Evolutionary conservation across 1,140 invertebrate species (phyloP).

Genomic region (Bombus waltoni): DNA sequence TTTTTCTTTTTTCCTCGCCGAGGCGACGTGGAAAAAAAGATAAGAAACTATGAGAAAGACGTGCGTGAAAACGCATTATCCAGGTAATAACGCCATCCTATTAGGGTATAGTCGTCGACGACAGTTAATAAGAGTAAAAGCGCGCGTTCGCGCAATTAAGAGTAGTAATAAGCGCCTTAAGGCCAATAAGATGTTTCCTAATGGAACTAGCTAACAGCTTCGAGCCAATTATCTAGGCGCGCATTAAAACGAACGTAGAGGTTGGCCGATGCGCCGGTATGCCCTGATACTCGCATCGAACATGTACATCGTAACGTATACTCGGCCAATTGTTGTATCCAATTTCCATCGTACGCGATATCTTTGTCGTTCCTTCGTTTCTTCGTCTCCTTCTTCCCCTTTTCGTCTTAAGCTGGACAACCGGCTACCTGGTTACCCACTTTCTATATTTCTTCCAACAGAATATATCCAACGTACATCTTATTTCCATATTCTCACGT

Average conservation of each 20-base stretch:
- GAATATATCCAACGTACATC: too few species aligned
- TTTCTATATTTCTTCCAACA: too few species aligned
- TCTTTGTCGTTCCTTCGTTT: neutral
- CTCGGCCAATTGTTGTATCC: constrained; percentile 48
- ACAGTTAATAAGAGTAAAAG: constrained; percentile 73
- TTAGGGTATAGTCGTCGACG: constrained; percentile 65
- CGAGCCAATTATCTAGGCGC: constrained; percentile 65
- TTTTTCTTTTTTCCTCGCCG: neutral
- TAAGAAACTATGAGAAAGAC: constrained; percentile 48
- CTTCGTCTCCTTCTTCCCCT: neutral
- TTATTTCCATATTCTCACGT: too few species aligned
- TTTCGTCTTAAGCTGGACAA: too few species aligned
- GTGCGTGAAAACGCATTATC: constrained; percentile 69
- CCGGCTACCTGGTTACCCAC: neutral
- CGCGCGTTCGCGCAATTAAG: constrained; percentile 68
- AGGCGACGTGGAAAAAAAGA: neutral
- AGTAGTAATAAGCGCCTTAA: constrained; percentile 71
- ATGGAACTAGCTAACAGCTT: constrained; percentile 68
- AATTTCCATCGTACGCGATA: constrained; percentile 9
- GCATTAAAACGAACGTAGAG: constrained; percentile 65
- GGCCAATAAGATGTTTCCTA: constrained; percentile 73
- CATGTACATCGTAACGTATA: neutral
- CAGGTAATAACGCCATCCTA: constrained; percentile 62
- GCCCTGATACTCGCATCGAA: constrained; percentile 34
- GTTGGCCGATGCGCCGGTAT: constrained; percentile 26